These are phyloP conservation scores for Tachysurus fulvidraco DNA, from an alignment of 2,113 vertebrate genomes.

Conservation along the genomic window DNA sequence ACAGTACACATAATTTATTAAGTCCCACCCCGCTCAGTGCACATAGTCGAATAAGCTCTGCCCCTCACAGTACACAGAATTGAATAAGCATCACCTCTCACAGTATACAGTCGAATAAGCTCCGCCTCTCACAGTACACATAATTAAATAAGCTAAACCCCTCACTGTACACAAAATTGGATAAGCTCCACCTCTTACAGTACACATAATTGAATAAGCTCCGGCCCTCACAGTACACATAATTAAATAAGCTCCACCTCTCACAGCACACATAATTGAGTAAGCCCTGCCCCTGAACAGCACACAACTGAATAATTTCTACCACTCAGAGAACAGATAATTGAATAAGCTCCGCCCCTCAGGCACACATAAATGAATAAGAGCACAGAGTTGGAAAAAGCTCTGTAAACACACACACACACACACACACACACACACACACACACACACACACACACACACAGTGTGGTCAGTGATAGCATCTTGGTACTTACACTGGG, in stretches of 20 bases:
- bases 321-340: background rate
- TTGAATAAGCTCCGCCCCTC: background rate
- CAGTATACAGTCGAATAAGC: background rate
- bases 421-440: conserved; percentile 12
- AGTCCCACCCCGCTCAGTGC: background rate
- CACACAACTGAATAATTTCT: background rate
- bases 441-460: conserved; percentile 20
- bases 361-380: background rate
- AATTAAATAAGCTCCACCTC: background rate
- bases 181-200: background rate
- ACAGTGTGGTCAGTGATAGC: background rate
- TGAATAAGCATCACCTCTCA: background rate
- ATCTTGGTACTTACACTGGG: conserved; percentile 62
- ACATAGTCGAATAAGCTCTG: background rate
- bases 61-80: background rate
- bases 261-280: background rate
- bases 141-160: background rate
- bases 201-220: background rate
- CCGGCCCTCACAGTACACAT: background rate
- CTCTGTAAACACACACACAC: background rate
- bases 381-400: background rate
- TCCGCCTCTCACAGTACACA: background rate
- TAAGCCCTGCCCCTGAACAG: background rate
- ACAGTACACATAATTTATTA: background rate
- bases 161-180: background rate